These are phyloP conservation scores for Aurelia sp. DNA, from an alignment of 30 jellyfish, hydroid and myxozoan species.

Conservation along the genomic window DNA sequence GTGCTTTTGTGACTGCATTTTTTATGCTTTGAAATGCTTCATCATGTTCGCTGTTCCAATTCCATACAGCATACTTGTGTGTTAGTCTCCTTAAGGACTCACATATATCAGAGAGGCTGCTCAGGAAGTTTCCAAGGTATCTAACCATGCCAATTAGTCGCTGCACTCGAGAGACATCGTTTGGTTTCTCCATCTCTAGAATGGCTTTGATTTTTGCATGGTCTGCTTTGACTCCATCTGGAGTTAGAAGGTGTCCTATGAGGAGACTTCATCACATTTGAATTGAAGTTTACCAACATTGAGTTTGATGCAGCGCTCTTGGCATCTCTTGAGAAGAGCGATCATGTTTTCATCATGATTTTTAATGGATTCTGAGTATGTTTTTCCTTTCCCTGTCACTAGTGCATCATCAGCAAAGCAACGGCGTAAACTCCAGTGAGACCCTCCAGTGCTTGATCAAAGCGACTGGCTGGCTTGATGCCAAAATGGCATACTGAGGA, in stretches of 20 bases:
- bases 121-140: no score
- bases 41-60: neutral
- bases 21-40: no score
- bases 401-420: constrained; percentile 42
- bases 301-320: constrained; percentile 11
- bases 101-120: neutral
- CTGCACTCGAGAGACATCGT: no score
- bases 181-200: no score
- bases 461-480: constrained; percentile 15
- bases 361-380: neutral
- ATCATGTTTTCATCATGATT: constrained; percentile 23
- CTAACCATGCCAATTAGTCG: no score
- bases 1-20: no score
- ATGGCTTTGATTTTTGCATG: neutral
- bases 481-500: constrained; percentile 8
- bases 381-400: no score
- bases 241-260: constrained; percentile 36
- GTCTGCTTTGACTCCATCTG: constrained; percentile 13
- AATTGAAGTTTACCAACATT: constrained; percentile 13
- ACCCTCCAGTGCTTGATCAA: no score
- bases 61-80: constrained; percentile 3
- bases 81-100: neutral
- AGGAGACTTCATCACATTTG: constrained; percentile 7
- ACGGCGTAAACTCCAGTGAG: constrained; percentile 14
- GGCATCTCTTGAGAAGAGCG: constrained; percentile 20